Conservation (phyloP, 2,113 vertebrate species). For the Cyanocitta stelleri region DNA sequence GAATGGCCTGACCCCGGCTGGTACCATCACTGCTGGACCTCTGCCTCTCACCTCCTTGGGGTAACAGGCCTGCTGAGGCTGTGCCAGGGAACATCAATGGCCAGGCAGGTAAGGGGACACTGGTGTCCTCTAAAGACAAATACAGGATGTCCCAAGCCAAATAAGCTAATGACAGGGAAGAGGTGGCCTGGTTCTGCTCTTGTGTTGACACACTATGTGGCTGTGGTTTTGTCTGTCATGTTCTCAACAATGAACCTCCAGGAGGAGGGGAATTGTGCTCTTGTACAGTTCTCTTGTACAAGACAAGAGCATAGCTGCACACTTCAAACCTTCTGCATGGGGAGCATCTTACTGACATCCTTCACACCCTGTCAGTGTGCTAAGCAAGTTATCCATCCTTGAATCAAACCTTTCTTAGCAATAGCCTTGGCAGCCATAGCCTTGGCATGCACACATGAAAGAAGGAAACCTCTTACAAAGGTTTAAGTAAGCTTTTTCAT, state of each 20-base stretch:
- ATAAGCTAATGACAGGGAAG: background rate
- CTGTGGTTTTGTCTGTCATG: background rate
- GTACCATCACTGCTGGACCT: background rate
- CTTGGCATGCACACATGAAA: background rate
- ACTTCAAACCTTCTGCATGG: background rate
- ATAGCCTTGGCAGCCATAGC: background rate
- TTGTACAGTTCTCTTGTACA: background rate
- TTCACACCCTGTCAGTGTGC: background rate
- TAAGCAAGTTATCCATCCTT: background rate
- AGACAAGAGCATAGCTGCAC: background rate
- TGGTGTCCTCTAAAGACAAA: background rate
- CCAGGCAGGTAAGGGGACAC: background rate
- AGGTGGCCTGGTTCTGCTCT: background rate
- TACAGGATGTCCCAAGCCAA: background rate
- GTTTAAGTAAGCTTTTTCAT: background rate
- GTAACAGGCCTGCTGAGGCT: background rate
- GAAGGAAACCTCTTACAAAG: background rate
- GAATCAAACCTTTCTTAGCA: background rate
- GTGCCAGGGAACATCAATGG: background rate
- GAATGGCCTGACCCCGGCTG: background rate
- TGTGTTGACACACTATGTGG: background rate
- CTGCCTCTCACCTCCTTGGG: background rate
- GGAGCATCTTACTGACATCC: background rate
- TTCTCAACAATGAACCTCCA: background rate
- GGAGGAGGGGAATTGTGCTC: background rate